Base-by-base conservation (phyloP, 2,888 invertebrate genomes). In the Phortica okadai region DNA sequence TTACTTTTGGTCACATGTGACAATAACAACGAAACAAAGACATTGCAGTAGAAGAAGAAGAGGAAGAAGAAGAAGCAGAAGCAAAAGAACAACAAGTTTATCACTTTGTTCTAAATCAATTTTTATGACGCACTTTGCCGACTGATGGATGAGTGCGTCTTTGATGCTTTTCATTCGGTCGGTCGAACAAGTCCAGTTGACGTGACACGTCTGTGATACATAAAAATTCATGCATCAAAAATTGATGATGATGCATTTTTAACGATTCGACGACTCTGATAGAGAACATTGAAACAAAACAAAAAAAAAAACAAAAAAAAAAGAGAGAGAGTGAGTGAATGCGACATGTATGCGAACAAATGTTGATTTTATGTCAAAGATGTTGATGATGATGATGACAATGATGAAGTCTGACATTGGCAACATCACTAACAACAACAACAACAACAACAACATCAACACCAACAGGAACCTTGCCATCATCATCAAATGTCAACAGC, bases 161-260 rank as follows among this genome's bases (percentile, higher is more conserved):
- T 50, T 50, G 50, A 14, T 50, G 8, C 4, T 11, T 50, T 50
- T 21, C 21, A 1, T 21, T 21, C 21, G 21, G 50, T 45, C 50
- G 50, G 14, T 11, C 50, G 50, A 33, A 33, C 50, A 50, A 50
- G 50, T 50, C 50, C 50, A 50, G 50, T 50, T 50, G 16, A 25
- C 16, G 59, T 59, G 59, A 59, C 50, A 14, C 21, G 25, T 62
- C 62, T 62, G 62, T 25, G 62, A 62, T 62, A 62, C 25, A 62
- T 62, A 62, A 62, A 62, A 62, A 62, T 62, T 11, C 85, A 85
- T 87, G 85, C 87, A 86, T 86, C 84, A 83, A 86, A 87, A 87
- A 83, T 86, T 86, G 87, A 86, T 86, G 86, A 87, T 86, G 87
- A 86, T 86, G 87, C 86, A 86, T 87, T 86, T 86, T 86, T 86